Base-by-base conservation (phyloP, 2,113 vertebrate genomes). In the Anolis carolinensis region DNA sequence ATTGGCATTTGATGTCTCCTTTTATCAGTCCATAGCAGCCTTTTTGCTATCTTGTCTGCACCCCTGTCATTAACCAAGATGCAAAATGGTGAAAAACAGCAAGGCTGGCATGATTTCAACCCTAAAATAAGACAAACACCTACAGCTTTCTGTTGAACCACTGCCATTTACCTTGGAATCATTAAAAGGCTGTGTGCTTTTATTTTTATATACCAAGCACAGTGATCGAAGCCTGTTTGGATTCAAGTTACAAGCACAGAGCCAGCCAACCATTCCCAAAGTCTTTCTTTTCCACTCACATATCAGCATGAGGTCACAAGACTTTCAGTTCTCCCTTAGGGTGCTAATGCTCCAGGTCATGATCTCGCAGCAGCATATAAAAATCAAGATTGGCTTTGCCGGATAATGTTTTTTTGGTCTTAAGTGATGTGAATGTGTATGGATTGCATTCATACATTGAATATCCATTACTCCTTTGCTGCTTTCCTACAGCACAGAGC, bases 241-340 rank as follows among this genome's bases (percentile, higher is more conserved):
- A 75, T 90, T 81, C 34, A 82, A 87, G 73, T 32, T 48, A 76
- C 52, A 81, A 16, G 85, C 59, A 63, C 59, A 74, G 25, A 83
- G 62, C 80, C 55, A 87, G n/a, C 62, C 59, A 59, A n/a, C 67
- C 59, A 85, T 32, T 30, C 79, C 34, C 55, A 81, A 79, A 76
- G 55, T 83, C 9, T 74, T 74, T 16, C 65, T 55, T 71, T 87
- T 89, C 55, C 39, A 86, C 70, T 89, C 77, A 36, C 55, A 36
- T 91, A 84, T 90, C 87, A 91, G 70, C 73, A 88, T 79, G 82
- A 87, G 93, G 86, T 89, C 84, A 65, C 55, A 74, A 70, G 86
- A 34, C 34, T 77, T 83, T 72, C 72, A 75, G 73, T 23, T 76
- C 27, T 88, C 80, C 86, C 88, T 89, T 79, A 39, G 84, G 85